phyloP scores from a whole-genome alignment of 2,888 invertebrate species.

The Andrena minutula region DNA sequence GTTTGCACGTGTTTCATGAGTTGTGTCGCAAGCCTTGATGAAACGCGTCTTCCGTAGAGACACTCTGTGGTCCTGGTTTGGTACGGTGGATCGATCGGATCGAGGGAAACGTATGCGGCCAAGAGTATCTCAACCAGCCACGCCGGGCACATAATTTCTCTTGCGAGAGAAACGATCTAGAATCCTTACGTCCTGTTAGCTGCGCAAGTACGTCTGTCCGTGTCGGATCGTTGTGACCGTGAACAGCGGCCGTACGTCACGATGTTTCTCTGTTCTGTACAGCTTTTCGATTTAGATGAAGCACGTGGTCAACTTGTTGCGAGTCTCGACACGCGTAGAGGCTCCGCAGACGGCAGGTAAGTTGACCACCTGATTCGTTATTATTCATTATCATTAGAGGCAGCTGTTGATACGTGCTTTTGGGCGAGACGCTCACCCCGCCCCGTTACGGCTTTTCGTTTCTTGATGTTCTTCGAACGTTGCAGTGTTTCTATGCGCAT shows the following conservation, averaged over 20 bases:
- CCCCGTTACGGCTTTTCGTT: conserved; percentile 65
- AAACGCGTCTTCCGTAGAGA: conserved; percentile 1
- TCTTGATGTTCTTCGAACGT: conserved; percentile 68
- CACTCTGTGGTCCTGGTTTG: background rate
- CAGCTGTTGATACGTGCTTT: conserved; percentile 72
- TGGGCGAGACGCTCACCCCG: conserved; percentile 61
- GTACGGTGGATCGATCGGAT: background rate
- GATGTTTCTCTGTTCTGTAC: conserved; percentile 59
- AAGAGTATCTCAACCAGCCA: background rate
- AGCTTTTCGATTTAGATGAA: conserved; percentile 63
- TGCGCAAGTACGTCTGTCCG: conserved; percentile 55
- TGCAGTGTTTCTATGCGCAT: conserved; percentile 67
- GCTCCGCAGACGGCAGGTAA: conserved; percentile 60
- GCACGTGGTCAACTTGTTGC: conserved; percentile 66
- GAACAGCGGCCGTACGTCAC: conserved; percentile 56
- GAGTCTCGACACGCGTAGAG: conserved; percentile 21
- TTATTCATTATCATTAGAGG: conserved; percentile 63
- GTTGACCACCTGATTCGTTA: conserved; percentile 64
- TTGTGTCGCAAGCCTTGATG: conserved; percentile 36
- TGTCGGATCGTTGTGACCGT: conserved; percentile 52
- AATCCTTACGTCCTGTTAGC: conserved; percentile 53
- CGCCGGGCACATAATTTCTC: background rate
- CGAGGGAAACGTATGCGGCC: background rate
- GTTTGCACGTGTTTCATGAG: conserved; percentile 73
- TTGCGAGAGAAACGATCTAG: conserved; percentile 33